Evolutionary conservation across 2,797 vertebrate genomes (phyloP).

Genomic region (Sylvia borin): DNA sequence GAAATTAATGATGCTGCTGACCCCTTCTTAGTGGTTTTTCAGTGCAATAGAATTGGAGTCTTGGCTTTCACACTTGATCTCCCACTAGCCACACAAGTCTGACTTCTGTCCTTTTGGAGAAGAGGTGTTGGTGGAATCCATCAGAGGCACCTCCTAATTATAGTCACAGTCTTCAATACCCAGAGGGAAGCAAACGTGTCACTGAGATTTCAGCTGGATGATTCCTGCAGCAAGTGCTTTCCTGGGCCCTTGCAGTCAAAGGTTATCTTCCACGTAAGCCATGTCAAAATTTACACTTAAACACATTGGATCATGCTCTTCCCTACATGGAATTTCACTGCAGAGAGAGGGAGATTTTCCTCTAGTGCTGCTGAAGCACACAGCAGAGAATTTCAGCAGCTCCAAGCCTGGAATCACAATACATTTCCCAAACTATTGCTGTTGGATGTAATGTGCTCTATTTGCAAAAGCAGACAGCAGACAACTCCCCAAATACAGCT

Average conservation of each 20-base stretch:
- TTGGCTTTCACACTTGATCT: not conserved
- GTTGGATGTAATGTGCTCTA: not conserved
- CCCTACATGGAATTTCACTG: not conserved
- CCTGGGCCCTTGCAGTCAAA: conserved; percentile 27
- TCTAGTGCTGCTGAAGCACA: not conserved
- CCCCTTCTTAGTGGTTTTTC: not conserved
- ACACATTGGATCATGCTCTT: not conserved
- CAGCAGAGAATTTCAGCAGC: not conserved
- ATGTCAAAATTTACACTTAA: conserved; percentile 35
- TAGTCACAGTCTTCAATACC: conserved; percentile 25
- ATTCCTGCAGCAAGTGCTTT: not conserved
- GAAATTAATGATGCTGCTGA: not conserved
- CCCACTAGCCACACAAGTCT: not conserved
- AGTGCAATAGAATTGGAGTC: not conserved
- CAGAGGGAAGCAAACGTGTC: not conserved
- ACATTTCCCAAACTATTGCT: not conserved
- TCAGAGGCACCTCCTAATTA: conserved; percentile 64
- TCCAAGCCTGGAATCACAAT: fast-evolving
- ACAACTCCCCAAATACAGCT: not conserved
- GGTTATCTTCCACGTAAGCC: conserved; percentile 2
- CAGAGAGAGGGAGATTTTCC: not conserved
- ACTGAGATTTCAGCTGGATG: not conserved
- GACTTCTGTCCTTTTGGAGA: conserved; percentile 29
- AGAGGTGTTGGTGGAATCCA: conserved; percentile 44
- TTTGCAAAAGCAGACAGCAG: not conserved